Conservation (phyloP, 2,113 vertebrate genomes). For the Osmerus mordax region DNA sequence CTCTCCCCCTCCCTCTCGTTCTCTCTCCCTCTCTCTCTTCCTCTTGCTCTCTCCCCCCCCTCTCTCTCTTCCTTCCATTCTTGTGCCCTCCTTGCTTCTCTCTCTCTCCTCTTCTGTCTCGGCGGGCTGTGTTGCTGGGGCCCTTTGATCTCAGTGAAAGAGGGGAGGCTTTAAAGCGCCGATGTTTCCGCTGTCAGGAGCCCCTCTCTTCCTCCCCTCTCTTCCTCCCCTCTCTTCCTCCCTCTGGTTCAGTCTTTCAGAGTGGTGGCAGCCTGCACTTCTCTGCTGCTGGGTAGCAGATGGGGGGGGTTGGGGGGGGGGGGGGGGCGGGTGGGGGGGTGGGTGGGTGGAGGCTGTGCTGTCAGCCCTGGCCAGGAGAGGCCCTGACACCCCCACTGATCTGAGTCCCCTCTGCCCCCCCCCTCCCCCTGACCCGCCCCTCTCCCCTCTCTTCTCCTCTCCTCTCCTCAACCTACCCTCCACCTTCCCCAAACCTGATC, state of each 20-base stretch:
- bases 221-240: constrained; percentile 50
- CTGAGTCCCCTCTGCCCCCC: constrained; percentile 4
- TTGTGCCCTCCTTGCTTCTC: constrained; percentile 44
- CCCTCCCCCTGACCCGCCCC: background rate
- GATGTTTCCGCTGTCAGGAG: constrained; percentile 71
- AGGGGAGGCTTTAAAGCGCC: constrained; percentile 71
- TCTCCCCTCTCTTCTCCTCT: background rate
- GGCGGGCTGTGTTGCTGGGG: constrained; percentile 59
- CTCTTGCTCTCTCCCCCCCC: background rate
- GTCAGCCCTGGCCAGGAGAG: constrained; percentile 45
- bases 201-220: constrained; percentile 52
- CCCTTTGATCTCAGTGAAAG: constrained; percentile 72
- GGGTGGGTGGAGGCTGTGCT: constrained; percentile 29
- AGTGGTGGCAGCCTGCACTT: constrained; percentile 44
- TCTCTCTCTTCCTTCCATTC: constrained; percentile 25
- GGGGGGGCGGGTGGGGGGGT: background rate
- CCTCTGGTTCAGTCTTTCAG: constrained; percentile 55
- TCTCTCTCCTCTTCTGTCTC: constrained; percentile 57
- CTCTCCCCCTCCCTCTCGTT: constrained; percentile 1
- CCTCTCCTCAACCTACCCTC: background rate
- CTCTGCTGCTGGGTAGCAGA: constrained; percentile 17
- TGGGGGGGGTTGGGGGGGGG: background rate
- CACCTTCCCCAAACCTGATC: background rate
- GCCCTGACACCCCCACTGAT: constrained; percentile 42
- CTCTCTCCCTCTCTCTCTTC: constrained; percentile 16